Evolutionary conservation across 2,888 invertebrate genomes (phyloP).

Genomic region (Cryptocephalus moraei): DNA sequence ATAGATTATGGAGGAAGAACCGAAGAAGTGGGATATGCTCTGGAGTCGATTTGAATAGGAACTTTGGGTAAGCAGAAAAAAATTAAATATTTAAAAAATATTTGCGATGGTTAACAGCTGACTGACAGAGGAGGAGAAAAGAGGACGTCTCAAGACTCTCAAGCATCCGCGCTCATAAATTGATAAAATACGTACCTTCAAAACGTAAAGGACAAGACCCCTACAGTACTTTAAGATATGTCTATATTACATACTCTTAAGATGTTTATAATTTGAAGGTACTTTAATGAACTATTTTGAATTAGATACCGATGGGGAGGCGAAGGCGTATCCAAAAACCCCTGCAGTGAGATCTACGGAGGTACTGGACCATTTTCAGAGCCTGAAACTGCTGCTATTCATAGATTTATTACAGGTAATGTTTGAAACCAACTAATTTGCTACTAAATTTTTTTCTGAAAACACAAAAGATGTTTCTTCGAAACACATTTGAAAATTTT

Average conservation of each 20-base stretch:
- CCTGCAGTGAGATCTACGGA: slow-evolving; percentile 72
- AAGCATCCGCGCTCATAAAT: too few species aligned
- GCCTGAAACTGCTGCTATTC: slow-evolving; percentile 66
- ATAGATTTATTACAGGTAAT: slow-evolving; percentile 39
- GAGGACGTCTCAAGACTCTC: too few species aligned
- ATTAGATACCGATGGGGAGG: slow-evolving; percentile 73
- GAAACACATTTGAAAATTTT: background rate
- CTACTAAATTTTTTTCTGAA: background rate
- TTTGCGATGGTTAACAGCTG: too few species aligned
- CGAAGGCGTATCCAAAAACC: slow-evolving; percentile 71
- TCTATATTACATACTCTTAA: background rate
- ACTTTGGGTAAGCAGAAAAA: slow-evolving; percentile 52
- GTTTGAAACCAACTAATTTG: background rate
- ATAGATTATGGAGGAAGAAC: slow-evolving; percentile 79
- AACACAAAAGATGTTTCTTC: background rate
- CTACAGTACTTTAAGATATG: too few species aligned
- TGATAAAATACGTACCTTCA: too few species aligned
- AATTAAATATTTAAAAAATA: too few species aligned
- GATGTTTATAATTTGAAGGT: background rate
- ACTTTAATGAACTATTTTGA: slow-evolving; percentile 1
- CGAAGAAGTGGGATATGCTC: slow-evolving; percentile 52
- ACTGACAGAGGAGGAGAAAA: too few species aligned
- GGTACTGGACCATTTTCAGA: slow-evolving; percentile 77
- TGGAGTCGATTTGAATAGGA: slow-evolving; percentile 77
- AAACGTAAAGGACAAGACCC: too few species aligned